A percentile compares a stretch with the other conserved stretches of the same genome.
These are phyloP conservation scores for Brenthis ino DNA, from an alignment of 2,888 invertebrate species.

Conservation along the genomic window DNA sequence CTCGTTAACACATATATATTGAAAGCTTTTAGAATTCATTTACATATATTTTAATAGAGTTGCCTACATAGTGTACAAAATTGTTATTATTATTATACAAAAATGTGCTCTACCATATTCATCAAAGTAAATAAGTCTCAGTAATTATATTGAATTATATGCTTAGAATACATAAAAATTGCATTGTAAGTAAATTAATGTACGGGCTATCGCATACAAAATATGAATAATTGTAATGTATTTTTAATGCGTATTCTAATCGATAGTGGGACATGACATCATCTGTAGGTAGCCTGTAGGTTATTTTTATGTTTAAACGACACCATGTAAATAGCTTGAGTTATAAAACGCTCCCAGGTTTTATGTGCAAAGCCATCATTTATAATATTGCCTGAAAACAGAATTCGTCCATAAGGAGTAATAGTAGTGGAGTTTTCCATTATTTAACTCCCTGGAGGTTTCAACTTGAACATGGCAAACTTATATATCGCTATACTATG, in stretches of 20 bases:
- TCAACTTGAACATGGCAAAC: slow-evolving; percentile 19
- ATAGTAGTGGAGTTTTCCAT: slow-evolving; percentile 28
- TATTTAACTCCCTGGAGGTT: slow-evolving; percentile 25
- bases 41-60: background rate
- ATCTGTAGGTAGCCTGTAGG: background rate
- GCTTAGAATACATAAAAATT: background rate
- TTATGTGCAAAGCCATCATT: slow-evolving; percentile 26
- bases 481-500: slow-evolving; percentile 1
- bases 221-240: background rate
- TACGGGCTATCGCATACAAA: background rate
- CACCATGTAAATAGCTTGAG: slow-evolving; percentile 24
- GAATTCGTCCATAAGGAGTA: slow-evolving; percentile 22
- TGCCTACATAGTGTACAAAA: no score
- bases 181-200: background rate
- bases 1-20: slow-evolving; percentile 10
- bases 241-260: slow-evolving; percentile 5
- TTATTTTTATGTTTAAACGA: slow-evolving; percentile 19
- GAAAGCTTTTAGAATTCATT: slow-evolving; percentile 3
- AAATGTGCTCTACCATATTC: no score
- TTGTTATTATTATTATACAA: no score
- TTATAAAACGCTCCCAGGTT: slow-evolving; percentile 27
- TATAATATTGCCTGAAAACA: slow-evolving; percentile 22
- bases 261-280: slow-evolving; percentile 9
- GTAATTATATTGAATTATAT: slow-evolving; percentile 4
- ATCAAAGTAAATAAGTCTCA: background rate